Conservation (phyloP, 2,113 vertebrate species). For the Fregetta grallaria region DNA sequence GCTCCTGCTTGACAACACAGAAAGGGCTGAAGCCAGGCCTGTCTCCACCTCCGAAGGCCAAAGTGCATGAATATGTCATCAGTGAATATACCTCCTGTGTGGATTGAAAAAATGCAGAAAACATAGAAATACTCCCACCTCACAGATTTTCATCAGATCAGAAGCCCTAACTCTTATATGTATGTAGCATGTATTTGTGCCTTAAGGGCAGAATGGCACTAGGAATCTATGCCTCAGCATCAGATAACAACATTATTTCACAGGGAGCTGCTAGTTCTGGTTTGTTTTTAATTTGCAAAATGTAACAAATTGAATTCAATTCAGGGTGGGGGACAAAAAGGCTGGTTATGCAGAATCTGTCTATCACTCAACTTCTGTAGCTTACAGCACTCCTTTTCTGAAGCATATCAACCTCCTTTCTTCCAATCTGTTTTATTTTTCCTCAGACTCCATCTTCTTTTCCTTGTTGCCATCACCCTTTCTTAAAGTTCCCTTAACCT, state of each 20-base stretch:
- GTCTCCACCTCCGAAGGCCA: background rate
- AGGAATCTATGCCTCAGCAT: background rate
- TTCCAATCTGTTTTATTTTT: background rate
- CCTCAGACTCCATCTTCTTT: background rate
- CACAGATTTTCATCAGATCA: background rate
- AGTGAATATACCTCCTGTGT: background rate
- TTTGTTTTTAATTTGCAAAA: background rate
- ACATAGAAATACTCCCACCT: background rate
- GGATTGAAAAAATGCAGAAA: background rate
- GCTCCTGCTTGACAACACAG: background rate
- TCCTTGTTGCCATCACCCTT: background rate
- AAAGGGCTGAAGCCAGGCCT: background rate
- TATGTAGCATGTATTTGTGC: background rate
- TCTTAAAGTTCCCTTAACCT: conserved; percentile 21
- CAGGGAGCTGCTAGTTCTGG: background rate
- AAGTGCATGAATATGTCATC: background rate
- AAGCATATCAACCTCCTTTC: background rate
- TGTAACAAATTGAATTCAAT: background rate
- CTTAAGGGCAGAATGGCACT: background rate
- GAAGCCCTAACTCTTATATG: background rate
- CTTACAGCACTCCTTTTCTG: background rate
- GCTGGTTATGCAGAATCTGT: background rate
- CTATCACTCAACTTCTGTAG: background rate
- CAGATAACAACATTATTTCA: background rate
- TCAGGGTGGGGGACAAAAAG: background rate